Evolutionary conservation across 2,888 invertebrate genomes (phyloP), one percentile per base, ranked within the genome.

Genomic region (Drosophila emarginata): DNA sequence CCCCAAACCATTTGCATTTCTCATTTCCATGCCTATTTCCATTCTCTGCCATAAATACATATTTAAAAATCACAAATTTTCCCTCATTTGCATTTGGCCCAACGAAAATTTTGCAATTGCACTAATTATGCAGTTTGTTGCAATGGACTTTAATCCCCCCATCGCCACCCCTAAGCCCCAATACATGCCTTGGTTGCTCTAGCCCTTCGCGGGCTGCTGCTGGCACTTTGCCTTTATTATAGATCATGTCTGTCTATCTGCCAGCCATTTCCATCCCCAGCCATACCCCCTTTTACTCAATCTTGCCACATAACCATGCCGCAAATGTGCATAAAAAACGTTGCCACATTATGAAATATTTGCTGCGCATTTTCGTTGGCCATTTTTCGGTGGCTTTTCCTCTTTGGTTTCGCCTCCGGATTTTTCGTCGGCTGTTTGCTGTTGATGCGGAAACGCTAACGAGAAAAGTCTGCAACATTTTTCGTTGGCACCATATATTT

Each of bases 101-200:
- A 26, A 39, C 53, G 40, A 61, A 67, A 70, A 64, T 45, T 52
- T 54, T 59, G 63, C 73, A 69, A 75, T 71, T 68, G 65, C 68
- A 65, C 72, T 83, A 86, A 82, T 86, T 82, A 86, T 77, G 72
- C 73, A 61, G 70, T 50, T 72, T 72, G 54, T 39, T 61, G 67
- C 72, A 59, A 54, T 60, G 18, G 45, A 45, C 45, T 28, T 57
- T 57, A 11, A 11, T 32, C 59, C 53, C 21, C 56, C 56, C 60
- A n/a, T 51, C n/a, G 11, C 11, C 32, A 1, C 32, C 9, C 11
- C 32, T 11, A 32, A 32, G 11, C 11, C 9, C 32, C 32, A 32
- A 32, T 32, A 9, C 32, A 9, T 9, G 32, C 9, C 32, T 32
- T 32, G 32, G 32, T 32, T 32, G 1, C 6, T 26, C 6, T 6